These are phyloP conservation scores for Caenorhabditis sp. DNA, from an alignment of 2,888 invertebrate species.

Conservation along the genomic window DNA sequence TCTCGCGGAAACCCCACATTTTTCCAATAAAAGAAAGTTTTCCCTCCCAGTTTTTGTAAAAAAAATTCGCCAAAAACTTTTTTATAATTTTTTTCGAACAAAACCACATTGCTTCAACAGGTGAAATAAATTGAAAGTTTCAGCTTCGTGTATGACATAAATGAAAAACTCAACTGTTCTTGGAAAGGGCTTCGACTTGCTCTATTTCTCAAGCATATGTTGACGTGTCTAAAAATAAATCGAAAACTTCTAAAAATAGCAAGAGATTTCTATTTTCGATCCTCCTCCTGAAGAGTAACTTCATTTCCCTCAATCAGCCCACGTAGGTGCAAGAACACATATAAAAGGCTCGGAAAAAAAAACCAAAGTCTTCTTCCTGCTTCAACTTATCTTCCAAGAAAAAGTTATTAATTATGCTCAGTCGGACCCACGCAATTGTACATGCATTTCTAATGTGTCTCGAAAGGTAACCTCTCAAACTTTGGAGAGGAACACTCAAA, in stretches of 20 bases:
- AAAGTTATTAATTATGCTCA: not conserved
- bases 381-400: not conserved
- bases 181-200: too few relatives aligned
- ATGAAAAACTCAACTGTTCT: too few relatives aligned
- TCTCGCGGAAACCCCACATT: too few relatives aligned
- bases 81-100: too few relatives aligned
- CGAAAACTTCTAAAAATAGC: not conserved
- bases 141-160: too few relatives aligned
- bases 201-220: not conserved
- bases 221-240: not conserved
- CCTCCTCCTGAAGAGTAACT: not conserved
- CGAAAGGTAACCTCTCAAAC: not conserved
- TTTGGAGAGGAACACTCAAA: too few relatives aligned
- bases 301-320: not conserved
- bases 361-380: not conserved
- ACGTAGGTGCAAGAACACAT: not conserved
- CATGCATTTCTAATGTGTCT: not conserved
- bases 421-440: not conserved
- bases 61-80: too few relatives aligned
- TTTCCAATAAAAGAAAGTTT: too few relatives aligned
- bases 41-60: too few relatives aligned
- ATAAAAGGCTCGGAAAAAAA: not conserved
- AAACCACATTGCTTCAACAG: too few relatives aligned
- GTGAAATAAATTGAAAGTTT: too few relatives aligned
- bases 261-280: not conserved